Evolutionary conservation across 2,797 vertebrate species (phyloP).

Genomic region (Molossus alvarezi): DNA sequence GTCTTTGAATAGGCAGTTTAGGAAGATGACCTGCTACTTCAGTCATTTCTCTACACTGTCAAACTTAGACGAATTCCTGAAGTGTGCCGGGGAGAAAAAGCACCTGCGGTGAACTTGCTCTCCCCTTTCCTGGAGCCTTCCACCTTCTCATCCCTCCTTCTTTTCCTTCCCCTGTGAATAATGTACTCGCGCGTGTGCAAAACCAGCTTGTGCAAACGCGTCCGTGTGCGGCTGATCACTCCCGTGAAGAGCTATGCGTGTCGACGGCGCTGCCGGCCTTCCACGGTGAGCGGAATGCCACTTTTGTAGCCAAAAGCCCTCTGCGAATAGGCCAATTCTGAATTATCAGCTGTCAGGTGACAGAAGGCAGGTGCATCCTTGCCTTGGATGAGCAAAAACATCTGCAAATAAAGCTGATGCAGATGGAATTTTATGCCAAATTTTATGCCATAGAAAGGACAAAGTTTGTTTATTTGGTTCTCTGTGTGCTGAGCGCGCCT

Average conservation of each 20-base stretch:
- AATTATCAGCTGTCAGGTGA: slow-evolving; percentile 70
- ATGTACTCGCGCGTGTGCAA: slow-evolving; percentile 73
- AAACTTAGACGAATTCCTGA: not conserved
- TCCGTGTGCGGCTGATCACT: not conserved
- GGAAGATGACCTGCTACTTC: slow-evolving; percentile 15
- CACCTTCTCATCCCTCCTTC: not conserved
- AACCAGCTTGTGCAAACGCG: slow-evolving; percentile 66
- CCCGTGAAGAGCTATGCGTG: slow-evolving; percentile 42
- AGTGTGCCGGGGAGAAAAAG: not conserved
- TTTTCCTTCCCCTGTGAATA: slow-evolving; percentile 70
- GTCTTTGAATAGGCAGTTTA: slow-evolving; percentile 50
- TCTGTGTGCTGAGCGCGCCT: not conserved
- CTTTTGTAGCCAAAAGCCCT: slow-evolving; percentile 70
- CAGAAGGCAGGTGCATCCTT: slow-evolving; percentile 50
- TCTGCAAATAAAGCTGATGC: slow-evolving; percentile 63
- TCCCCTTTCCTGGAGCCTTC: slow-evolving; percentile 36
- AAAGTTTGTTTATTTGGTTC: slow-evolving; percentile 32
- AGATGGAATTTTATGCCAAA: not conserved
- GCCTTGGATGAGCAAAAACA: slow-evolving; percentile 48
- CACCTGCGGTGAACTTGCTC: slow-evolving; percentile 48
- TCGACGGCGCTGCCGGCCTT: slow-evolving; percentile 12
- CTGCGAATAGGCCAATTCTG: slow-evolving; percentile 64
- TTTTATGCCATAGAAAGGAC: not conserved
- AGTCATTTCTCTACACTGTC: not conserved
- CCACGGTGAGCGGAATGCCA: slow-evolving; percentile 41